phyloP scores from a whole-genome alignment of 1,140 invertebrate species.

The Pteromalus puparum region DNA sequence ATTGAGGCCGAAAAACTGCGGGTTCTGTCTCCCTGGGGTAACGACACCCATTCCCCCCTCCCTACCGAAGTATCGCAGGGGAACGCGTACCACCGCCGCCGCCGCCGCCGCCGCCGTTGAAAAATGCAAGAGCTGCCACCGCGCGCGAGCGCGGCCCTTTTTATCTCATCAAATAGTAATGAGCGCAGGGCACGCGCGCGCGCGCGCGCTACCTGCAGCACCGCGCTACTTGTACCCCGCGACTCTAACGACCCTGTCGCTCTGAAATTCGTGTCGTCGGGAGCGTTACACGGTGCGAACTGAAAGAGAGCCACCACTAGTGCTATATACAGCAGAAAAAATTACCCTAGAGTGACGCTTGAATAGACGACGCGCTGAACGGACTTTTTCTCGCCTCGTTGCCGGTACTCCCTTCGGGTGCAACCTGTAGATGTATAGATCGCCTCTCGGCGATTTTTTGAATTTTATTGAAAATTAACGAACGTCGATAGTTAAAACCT shows the following conservation, averaged over 20 bases:
- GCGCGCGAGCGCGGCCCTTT: slow-evolving; percentile 64
- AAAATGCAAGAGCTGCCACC: slow-evolving; percentile 66
- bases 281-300: not conserved
- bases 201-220: slow-evolving; percentile 21
- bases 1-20: slow-evolving; percentile 68
- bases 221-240: not conserved
- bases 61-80: slow-evolving; percentile 7
- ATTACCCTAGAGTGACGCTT: not conserved
- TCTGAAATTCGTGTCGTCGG: not conserved
- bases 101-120: slow-evolving; percentile 57
- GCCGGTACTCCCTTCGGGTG: too few relatives aligned
- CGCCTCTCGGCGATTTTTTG: too few relatives aligned
- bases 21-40: slow-evolving; percentile 63
- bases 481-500: too few relatives aligned
- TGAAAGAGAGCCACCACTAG: too few relatives aligned
- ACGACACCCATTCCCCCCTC: slow-evolving; percentile 69
- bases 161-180: slow-evolving; percentile 72
- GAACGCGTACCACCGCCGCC: too few relatives aligned
- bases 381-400: not conserved
- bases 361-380: not conserved
- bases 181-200: slow-evolving; percentile 42
- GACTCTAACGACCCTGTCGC: slow-evolving; percentile 5
- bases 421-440: too few relatives aligned
- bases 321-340: not conserved
- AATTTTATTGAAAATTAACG: too few relatives aligned